phyloP scores from a whole-genome alignment of 1,140 invertebrate genomes.

The Wasmannia auropunctata region DNA sequence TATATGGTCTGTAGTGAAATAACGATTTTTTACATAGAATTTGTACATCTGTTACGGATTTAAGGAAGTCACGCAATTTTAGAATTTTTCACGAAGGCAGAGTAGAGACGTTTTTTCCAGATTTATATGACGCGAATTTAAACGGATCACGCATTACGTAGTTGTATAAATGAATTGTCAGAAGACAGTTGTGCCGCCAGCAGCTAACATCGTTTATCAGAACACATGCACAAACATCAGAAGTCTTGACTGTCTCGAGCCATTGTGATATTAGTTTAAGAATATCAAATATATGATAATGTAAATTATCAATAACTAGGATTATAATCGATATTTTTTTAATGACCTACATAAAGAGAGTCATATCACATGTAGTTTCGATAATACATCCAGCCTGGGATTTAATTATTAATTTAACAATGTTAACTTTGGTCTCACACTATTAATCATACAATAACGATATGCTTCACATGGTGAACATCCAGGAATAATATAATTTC shows the following conservation, averaged over 20 bases:
- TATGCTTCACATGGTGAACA: conserved; percentile 53
- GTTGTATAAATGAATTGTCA: conserved; percentile 40
- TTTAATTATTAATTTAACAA: conserved; percentile 68
- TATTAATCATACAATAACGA: conserved; percentile 62
- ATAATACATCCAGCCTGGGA: conserved; percentile 54
- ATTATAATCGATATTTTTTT: conserved; percentile 80
- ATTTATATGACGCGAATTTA: conserved; percentile 65
- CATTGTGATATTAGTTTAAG: conserved; percentile 84
- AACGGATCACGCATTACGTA: conserved; percentile 61
- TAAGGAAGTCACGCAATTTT: conserved; percentile 61
- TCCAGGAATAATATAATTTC: conserved; percentile 70
- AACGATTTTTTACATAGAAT: conserved; percentile 70
- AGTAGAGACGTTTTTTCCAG: conserved; percentile 65
- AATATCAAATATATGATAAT: conserved; percentile 73
- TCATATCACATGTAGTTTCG: conserved; percentile 72
- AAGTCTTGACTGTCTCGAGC: conserved; percentile 81
- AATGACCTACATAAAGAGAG: conserved; percentile 71
- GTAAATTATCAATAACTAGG: conserved; percentile 74
- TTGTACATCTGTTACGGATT: conserved; percentile 68
- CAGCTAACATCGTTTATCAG: conserved; percentile 51
- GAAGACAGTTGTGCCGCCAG: conserved; percentile 7
- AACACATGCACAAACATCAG: conserved; percentile 70
- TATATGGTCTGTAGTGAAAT: conserved; percentile 57
- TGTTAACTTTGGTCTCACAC: conserved; percentile 57
- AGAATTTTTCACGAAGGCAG: conserved; percentile 70